Evolutionary conservation across 2,797 vertebrate genomes (phyloP).

Genomic region (Eulemur albifrons): DNA sequence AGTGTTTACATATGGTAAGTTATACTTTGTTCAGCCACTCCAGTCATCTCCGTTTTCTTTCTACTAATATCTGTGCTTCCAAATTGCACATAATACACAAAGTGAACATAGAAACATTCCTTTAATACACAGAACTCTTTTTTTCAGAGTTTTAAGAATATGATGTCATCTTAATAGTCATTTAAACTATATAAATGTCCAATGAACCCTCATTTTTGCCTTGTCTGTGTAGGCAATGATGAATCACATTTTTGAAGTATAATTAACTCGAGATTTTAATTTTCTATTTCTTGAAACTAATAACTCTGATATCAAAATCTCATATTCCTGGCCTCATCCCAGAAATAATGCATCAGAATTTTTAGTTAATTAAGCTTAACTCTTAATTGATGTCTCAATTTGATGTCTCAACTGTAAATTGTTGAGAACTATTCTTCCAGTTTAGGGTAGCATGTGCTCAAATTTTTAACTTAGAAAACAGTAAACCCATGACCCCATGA

Average conservation of each 20-base stretch:
- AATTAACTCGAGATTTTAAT: slow-evolving; percentile 19
- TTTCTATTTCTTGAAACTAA: slow-evolving; percentile 18
- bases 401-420: neutral
- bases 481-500: neutral
- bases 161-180: neutral
- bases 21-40: neutral
- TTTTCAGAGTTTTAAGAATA: neutral
- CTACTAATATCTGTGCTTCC: neutral
- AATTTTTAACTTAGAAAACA: slow-evolving; percentile 33
- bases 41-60: neutral
- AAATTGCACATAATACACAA: neutral
- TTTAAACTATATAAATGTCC: neutral
- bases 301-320: neutral
- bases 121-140: neutral
- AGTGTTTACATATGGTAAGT: neutral
- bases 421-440: neutral
- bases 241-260: slow-evolving; percentile 31
- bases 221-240: neutral
- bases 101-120: neutral
- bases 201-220: neutral
- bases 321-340: neutral
- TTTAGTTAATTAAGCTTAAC: neutral
- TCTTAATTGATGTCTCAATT: neutral
- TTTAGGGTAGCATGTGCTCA: neutral
- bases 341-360: neutral